Conservation (phyloP, 2,888 invertebrate genomes). For the Drosophila peninsularis region DNA sequence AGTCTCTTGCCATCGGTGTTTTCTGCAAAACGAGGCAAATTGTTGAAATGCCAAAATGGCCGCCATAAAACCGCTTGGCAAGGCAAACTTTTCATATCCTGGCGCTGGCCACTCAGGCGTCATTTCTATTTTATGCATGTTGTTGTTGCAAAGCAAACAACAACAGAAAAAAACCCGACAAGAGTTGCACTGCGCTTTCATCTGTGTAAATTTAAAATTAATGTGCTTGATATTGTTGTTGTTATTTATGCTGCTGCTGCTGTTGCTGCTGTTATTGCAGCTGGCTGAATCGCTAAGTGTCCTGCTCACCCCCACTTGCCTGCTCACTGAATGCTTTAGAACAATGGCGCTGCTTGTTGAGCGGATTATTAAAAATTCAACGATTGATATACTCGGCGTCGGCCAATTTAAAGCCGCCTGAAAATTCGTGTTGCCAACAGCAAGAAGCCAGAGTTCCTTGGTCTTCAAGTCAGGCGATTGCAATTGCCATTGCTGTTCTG, state of each 20-base stretch:
- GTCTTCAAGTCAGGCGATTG: background rate
- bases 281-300: slow-evolving; percentile 49
- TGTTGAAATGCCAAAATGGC: slow-evolving; percentile 39
- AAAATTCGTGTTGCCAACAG: slow-evolving; percentile 54
- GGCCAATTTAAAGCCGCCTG: slow-evolving; percentile 46
- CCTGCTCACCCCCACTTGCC: slow-evolving; percentile 2
- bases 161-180: background rate
- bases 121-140: slow-evolving; percentile 58
- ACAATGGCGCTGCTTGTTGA: slow-evolving; percentile 50
- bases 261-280: slow-evolving; percentile 41
- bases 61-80: slow-evolving; percentile 61
- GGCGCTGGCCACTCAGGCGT: slow-evolving; percentile 49
- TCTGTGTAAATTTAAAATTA: slow-evolving; percentile 73
- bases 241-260: slow-evolving; percentile 8
- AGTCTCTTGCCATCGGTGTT: slow-evolving; percentile 86
- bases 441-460: slow-evolving; percentile 26
- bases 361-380: slow-evolving; percentile 66
- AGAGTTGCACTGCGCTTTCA: slow-evolving; percentile 55
- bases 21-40: slow-evolving; percentile 77
- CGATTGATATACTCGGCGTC: slow-evolving; percentile 46
- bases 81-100: slow-evolving; percentile 55
- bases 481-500: slow-evolving; percentile 4
- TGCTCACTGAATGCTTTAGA: slow-evolving; percentile 13
- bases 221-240: slow-evolving; percentile 48
- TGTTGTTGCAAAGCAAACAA: slow-evolving; percentile 18